These are phyloP conservation scores for Suncus etruscus DNA, from an alignment of 2,113 vertebrate genomes.

Conservation along the genomic window DNA sequence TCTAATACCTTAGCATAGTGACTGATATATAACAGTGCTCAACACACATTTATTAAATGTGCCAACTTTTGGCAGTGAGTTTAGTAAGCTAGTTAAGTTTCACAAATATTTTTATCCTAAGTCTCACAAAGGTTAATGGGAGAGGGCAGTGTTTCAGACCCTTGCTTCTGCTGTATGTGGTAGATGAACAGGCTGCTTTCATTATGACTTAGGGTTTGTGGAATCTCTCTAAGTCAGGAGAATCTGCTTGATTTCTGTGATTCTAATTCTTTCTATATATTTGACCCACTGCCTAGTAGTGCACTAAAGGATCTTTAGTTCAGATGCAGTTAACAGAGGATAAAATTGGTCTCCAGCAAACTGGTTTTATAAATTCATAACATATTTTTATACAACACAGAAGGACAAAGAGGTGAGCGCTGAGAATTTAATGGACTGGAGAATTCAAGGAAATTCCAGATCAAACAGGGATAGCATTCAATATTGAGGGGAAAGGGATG, in stretches of 20 bases:
- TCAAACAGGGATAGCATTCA: neutral
- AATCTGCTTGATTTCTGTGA: neutral
- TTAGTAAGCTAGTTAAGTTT: neutral
- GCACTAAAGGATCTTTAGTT: neutral
- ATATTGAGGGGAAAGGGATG: neutral
- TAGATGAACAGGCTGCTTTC: neutral
- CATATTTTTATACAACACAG: neutral
- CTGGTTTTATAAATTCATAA: neutral
- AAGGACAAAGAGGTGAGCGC: neutral
- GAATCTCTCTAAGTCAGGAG: neutral
- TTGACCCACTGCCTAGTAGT: neutral
- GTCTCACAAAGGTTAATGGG: neutral
- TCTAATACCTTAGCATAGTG: neutral
- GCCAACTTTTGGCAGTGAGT: neutral
- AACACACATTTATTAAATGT: neutral
- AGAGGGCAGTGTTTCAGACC: neutral
- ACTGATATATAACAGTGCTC: neutral
- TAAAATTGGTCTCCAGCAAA: neutral
- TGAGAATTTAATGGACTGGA: neutral
- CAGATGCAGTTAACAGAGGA: neutral
- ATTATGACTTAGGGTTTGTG: too few relatives aligned
- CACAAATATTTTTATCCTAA: neutral
- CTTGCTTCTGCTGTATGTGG: too few relatives aligned
- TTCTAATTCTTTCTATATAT: neutral
- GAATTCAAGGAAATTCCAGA: neutral